Evolutionary conservation across 2,797 vertebrate genomes (phyloP).

Genomic region (Bufotes viridis): DNA sequence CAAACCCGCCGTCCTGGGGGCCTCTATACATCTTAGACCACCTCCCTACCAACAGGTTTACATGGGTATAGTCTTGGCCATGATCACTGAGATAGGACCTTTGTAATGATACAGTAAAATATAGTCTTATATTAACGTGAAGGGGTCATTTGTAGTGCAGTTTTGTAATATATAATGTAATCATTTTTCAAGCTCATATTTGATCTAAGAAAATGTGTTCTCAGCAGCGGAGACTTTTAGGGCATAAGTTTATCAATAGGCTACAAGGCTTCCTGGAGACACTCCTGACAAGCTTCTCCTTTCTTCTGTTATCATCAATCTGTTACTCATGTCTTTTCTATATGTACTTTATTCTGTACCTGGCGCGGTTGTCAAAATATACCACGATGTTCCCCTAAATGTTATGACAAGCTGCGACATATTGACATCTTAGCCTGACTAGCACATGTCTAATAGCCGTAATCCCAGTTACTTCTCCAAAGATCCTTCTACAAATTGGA

Average conservation of each 20-base stretch:
- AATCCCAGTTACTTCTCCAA: slow-evolving; percentile 42
- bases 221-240: not conserved
- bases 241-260: slow-evolving; percentile 11
- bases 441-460: slow-evolving; percentile 29
- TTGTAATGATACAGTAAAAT: not conserved
- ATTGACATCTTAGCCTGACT: slow-evolving; percentile 30
- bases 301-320: slow-evolving; percentile 23
- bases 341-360: slow-evolving; percentile 42
- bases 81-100: not conserved
- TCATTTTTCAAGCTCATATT: not conserved
- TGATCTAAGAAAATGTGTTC: slow-evolving; percentile 3
- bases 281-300: slow-evolving; percentile 17
- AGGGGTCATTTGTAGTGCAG: not conserved
- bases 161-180: not conserved
- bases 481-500: slow-evolving; percentile 58
- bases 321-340: slow-evolving; percentile 26
- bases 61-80: not conserved
- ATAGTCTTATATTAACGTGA: not conserved
- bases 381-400: slow-evolving; percentile 25
- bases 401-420: slow-evolving; percentile 42
- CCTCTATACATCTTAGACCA: no score
- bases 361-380: slow-evolving; percentile 50
- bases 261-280: slow-evolving; percentile 23
- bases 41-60: no score
- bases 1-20: no score